Percentiles rank a stretch among this genome's conserved stretches.
These are phyloP conservation scores for Poliocrania exsul DNA, from an alignment of 2,797 vertebrate genomes.

Conservation along the genomic window DNA sequence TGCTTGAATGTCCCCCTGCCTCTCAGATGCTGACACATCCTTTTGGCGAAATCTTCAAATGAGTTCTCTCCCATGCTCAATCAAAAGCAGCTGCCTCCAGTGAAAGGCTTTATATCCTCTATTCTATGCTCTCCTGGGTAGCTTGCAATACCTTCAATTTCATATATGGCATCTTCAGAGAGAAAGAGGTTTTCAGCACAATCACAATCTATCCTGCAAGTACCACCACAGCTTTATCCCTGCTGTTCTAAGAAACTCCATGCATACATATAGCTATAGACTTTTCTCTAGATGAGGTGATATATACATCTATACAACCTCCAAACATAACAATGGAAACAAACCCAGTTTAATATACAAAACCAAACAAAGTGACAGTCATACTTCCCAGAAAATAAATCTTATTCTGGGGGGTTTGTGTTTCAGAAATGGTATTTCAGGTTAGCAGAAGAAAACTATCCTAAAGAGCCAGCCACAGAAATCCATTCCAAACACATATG, in stretches of 20 bases:
- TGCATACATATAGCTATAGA: accelerated
- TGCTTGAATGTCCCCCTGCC: neutral
- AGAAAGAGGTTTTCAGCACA: neutral
- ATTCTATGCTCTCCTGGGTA: neutral
- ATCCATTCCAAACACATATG: neutral
- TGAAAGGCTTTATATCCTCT: neutral
- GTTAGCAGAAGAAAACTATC: neutral
- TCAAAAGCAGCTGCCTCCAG: neutral
- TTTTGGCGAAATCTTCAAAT: neutral
- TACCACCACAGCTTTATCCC: neutral
- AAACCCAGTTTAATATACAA: neutral
- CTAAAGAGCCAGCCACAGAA: neutral
- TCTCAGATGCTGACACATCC: neutral
- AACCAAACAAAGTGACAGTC: neutral
- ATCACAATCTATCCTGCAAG: neutral
- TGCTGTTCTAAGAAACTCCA: neutral
- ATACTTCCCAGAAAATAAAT: neutral
- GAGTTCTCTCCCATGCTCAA: neutral
- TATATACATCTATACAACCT: neutral
- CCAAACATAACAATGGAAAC: neutral
- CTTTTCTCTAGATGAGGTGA: neutral
- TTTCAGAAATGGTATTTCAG: neutral
- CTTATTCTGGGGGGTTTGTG: neutral
- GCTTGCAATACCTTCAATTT: neutral
- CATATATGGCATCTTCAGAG: neutral